Evolutionary conservation across 2,888 invertebrate genomes (phyloP).

Genomic region (Meiosimyza decipiens): DNA sequence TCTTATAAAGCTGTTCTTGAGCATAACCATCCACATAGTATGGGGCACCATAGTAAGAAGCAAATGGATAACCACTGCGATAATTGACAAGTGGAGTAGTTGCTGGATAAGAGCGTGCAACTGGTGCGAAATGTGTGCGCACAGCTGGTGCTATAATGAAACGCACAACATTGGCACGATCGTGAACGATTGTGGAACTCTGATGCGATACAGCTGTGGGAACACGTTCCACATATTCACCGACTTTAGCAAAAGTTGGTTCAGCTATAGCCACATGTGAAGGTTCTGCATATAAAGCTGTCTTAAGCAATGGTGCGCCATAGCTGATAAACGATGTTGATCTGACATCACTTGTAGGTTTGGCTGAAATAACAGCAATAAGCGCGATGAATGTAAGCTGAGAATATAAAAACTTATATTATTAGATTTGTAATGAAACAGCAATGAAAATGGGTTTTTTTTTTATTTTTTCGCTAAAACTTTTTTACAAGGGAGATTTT

Average conservation of each 20-base stretch:
- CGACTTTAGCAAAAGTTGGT: slow-evolving; percentile 54
- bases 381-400: slow-evolving; percentile 16
- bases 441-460: background rate
- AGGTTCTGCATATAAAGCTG: background rate
- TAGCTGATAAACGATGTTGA: slow-evolving; percentile 33
- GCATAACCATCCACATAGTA: slow-evolving; percentile 16
- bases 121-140: slow-evolving; percentile 9
- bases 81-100: background rate
- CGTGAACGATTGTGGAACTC: slow-evolving; percentile 68
- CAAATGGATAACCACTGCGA: slow-evolving; percentile 4
- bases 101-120: slow-evolving; percentile 7
- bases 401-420: background rate
- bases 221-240: slow-evolving; percentile 53
- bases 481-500: too few species aligned
- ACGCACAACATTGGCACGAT: slow-evolving; percentile 54
- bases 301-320: background rate
- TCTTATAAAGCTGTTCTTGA: slow-evolving; percentile 27
- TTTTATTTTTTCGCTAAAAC: background rate
- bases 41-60: slow-evolving; percentile 24
- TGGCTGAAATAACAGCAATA: slow-evolving; percentile 37
- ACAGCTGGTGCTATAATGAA: slow-evolving; percentile 17
- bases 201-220: slow-evolving; percentile 67
- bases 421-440: background rate
- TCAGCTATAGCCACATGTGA: slow-evolving; percentile 46
- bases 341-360: slow-evolving; percentile 37